Base-by-base conservation (phyloP, 2,888 invertebrate species). In the Lasius platythorax region DNA sequence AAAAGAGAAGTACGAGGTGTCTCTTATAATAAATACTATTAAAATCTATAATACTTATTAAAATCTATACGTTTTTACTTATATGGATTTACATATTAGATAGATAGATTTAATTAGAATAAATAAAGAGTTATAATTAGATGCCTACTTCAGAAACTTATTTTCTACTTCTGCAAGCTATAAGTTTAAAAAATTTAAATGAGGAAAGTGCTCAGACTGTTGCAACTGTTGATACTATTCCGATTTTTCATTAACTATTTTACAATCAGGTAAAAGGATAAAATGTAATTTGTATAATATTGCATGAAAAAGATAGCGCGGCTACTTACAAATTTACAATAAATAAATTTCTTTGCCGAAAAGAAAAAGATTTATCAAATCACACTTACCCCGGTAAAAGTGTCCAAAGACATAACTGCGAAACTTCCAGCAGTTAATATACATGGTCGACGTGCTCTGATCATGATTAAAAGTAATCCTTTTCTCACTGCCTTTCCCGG, bases 341-440 rank as follows among this genome's bases (percentile, higher is more conserved):
- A 46, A 72, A 79, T 58, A 11, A 70, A 72, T 40, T 72, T 61
- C 8, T 46, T 58, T 18, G 2, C 11, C 11, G n/a, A 8, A 37
- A 72, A 11, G 2, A 30, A 50, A n/a, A 6, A 18, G 3, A 70
- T 43, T 70, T 3, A 3, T 43, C 12, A 4, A 15, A 43, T 33
- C 12, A 4, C 37, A 88, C 87, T 85, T 76, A 92, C 93, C 78
- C 87, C 83, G 2, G 86, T 90, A 61, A 93, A 92, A 30, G 92
- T 91, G 28, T 92, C 87, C 37, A 92, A 79, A 2, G 92, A 92
- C 87, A 93, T 91, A 5, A 89, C 87, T 0, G 90, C 68, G 72
- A 93, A 92, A 84, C 86, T 88, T 2, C 92, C 93, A 73, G 92
- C 92, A 1, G 91, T 91, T 30, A 93, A 83, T 11, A 56, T 18